Base-by-base conservation (phyloP, 1,140 invertebrate genomes). In the Planococcus citri region DNA sequence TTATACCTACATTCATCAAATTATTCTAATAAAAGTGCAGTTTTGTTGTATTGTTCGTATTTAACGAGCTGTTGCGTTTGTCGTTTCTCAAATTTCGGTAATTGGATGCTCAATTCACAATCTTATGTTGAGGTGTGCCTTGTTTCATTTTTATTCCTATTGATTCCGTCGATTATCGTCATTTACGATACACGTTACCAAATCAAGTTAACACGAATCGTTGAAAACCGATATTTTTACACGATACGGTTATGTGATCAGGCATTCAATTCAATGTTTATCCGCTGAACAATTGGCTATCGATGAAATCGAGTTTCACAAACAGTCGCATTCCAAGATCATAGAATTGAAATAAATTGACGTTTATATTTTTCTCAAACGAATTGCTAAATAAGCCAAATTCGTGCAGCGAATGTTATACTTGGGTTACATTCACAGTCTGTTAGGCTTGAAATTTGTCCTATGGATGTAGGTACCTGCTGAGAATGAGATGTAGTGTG, bases 11-110 rank as follows among this genome's bases (percentile, higher is more conserved):
- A n/a, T 51, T 51, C 41, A 51, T 51, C 17, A 20, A 51, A 51
- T 51, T 51, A 51, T 51, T 51, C 41, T n/a, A 51, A 51, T 51
- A 51, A 51, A 51, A 51, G 41, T 51, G 41, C 41, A 51, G n/a
- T 51, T 51, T 51, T 51, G 17, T 20, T 20, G 10, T 51, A 51
- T 51, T 51, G 41, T 51, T 51, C 41, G 17, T 20, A 51, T 51
- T 51, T 51, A 51, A 51, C 41, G n/a, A 51, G 41, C 12, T 51
- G 41, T 51, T 51, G 41, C 41, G 41, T n/a, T 20, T 14, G 41
- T 51, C n/a, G 33, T 20, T 51, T 14, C 41, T 51, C 41, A 51
- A 51, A 51, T 51, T 51, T 51, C 41, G 41, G 41, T 51, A 51
- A 51, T 20, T 14, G 12, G 41, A 51, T 51, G n/a, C 29, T 33